Conservation (phyloP, 2,888 invertebrate species). For the Ganaspis brasiliensis region DNA sequence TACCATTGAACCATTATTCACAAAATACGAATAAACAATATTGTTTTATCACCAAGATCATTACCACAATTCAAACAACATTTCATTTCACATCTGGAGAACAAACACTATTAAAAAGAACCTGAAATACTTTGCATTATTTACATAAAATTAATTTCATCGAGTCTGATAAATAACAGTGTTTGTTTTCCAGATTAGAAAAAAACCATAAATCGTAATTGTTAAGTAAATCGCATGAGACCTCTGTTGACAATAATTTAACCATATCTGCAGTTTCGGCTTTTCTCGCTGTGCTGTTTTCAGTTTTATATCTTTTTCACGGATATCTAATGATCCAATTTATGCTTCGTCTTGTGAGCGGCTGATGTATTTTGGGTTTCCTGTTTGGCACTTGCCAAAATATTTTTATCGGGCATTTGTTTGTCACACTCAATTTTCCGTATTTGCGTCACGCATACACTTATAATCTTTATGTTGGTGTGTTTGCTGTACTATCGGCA, state of each 20-base stretch:
- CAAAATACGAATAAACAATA: too few relatives aligned
- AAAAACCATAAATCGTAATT: slow-evolving; percentile 15
- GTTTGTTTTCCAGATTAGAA: slow-evolving; percentile 1
- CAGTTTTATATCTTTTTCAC: slow-evolving; percentile 26
- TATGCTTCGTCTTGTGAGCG: slow-evolving; percentile 66
- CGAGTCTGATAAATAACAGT: neutral
- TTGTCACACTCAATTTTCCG: slow-evolving; percentile 68
- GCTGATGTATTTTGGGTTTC: slow-evolving; percentile 64
- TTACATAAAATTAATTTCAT: neutral
- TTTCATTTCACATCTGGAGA: neutral
- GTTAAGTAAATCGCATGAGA: slow-evolving; percentile 27
- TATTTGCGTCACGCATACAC: slow-evolving; percentile 69
- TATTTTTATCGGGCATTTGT: slow-evolving; percentile 67
- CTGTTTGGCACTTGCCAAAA: slow-evolving; percentile 57
- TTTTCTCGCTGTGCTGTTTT: slow-evolving; percentile 37
- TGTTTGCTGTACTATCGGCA: slow-evolving; percentile 63
- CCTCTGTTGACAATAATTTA: slow-evolving; percentile 2
- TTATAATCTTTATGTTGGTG: slow-evolving; percentile 69
- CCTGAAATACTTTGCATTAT: neutral
- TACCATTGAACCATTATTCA: too few relatives aligned
- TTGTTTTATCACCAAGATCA: neutral
- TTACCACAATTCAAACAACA: neutral
- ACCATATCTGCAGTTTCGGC: slow-evolving; percentile 19
- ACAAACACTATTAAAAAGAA: neutral
- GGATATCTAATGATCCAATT: slow-evolving; percentile 18